Conservation (phyloP, 2,888 invertebrate genomes). For the Agriopis leucophaearia region DNA sequence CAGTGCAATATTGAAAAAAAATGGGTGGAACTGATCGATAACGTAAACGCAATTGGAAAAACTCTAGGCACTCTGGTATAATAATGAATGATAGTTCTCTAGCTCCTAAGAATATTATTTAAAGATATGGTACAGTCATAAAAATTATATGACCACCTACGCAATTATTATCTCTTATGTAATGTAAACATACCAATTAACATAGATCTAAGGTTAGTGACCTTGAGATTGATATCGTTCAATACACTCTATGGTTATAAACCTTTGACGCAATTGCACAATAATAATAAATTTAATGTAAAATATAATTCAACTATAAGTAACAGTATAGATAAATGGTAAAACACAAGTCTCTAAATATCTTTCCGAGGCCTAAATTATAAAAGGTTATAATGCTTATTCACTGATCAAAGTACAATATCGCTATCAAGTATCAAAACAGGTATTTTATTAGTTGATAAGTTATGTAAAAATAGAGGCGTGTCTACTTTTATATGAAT, state of each 20-base stretch:
- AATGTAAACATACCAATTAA: conserved; percentile 23
- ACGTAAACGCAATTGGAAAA: no score
- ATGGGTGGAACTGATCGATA: no score
- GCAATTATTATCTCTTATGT: conserved; percentile 11
- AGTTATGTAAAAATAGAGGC: conserved; percentile 8
- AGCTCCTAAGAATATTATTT: not conserved
- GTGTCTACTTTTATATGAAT: conserved; percentile 8
- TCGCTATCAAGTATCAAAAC: conserved; percentile 6
- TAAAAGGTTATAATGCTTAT: not conserved
- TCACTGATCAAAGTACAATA: conserved; percentile 14
- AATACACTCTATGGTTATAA: not conserved
- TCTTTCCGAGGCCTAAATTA: no score
- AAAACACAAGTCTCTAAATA: not conserved
- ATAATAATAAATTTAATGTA: not conserved
- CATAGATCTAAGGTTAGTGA: conserved; percentile 20
- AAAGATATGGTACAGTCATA: not conserved
- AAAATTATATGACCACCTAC: not conserved
- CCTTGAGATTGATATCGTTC: conserved; percentile 17
- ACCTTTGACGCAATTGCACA: not conserved
- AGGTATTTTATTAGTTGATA: not conserved
- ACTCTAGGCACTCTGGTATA: no score
- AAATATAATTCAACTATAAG: not conserved
- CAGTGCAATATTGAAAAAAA: no score
- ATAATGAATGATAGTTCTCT: not conserved
- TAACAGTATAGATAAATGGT: not conserved